Base-by-base conservation (phyloP, 1,140 invertebrate genomes). In the Popillia japonica region DNA sequence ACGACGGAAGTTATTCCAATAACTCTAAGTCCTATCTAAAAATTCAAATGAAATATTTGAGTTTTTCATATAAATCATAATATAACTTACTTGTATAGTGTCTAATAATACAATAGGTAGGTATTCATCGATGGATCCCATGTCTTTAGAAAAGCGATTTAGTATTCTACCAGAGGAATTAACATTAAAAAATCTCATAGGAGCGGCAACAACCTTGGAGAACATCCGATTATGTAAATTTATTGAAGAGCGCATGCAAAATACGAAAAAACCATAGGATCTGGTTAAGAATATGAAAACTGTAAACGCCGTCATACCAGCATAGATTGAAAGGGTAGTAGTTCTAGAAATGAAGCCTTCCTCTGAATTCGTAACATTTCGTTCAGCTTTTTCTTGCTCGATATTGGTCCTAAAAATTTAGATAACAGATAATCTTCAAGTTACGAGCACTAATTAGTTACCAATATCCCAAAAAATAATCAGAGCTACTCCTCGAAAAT, bases 151-250 rank as follows among this genome's bases (percentile, higher is more conserved):
- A 82, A 94, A 94, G 61, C 93, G 86, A 83, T 94, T 94, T 1
- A 94, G 84, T 20, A 94, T 95, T 9, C 94, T 88, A 6, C 93
- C 94, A 79, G 89, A 89, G 0, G 94, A 92, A 86, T 97, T 97
- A 10, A 91, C 93, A 81, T 96, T 96, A 86, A 98, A 98, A 87
- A 98, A 98, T 11, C 90, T 88, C 90, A 97, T 96, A 0, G 93
- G 94, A 0, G 95, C 92, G 6, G 92, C 88, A 34, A 96, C 91
- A 2, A 98, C 91, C 72, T 92, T 92, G n/a, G 88, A 87, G 82
- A 97, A 97, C 92, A 98, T 96, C 7, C 86, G 87, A 83, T 97
- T 93, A 83, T 98, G 96, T 0, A 96, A 87, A 20, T 88, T 92
- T 72, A 92, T 90, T 0, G 96, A 96, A 6, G 96, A 93, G 42